Evolutionary conservation across 2,888 invertebrate species (phyloP).

Genomic region (Caenorhabditis sp.): DNA sequence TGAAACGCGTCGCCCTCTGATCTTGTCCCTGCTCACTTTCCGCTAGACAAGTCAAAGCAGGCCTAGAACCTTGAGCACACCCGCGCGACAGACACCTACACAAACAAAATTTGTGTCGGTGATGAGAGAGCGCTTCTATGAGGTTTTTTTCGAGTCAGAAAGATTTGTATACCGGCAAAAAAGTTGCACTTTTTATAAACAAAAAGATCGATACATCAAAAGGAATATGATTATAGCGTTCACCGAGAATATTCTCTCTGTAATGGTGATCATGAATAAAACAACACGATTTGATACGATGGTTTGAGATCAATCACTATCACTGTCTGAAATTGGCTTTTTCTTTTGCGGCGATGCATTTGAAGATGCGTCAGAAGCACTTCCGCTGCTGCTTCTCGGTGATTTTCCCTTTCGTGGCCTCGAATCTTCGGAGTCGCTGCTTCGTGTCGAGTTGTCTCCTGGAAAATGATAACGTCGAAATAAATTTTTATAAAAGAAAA

Average conservation of each 20-base stretch:
- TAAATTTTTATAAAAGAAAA: neutral
- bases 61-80: slow-evolving; percentile 48
- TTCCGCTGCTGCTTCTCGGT: neutral
- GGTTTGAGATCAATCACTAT: slow-evolving; percentile 53
- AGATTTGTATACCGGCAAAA: slow-evolving; percentile 1
- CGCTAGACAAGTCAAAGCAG: slow-evolving; percentile 26
- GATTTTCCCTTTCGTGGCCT: neutral
- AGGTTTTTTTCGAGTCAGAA: slow-evolving; percentile 13
- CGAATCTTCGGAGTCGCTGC: slow-evolving; percentile 25
- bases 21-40: slow-evolving; percentile 42
- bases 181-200: slow-evolving; percentile 45
- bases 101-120: slow-evolving; percentile 34
- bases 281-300: neutral
- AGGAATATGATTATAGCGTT: neutral
- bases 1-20: slow-evolving; percentile 55
- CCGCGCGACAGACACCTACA: slow-evolving; percentile 52
- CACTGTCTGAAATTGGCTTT: slow-evolving; percentile 29
- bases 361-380: slow-evolving; percentile 23
- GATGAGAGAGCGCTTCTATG: slow-evolving; percentile 8
- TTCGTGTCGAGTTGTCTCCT: slow-evolving; percentile 23
- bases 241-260: neutral
- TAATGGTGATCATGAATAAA: slow-evolving; percentile 14
- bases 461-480: neutral
- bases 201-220: slow-evolving; percentile 15
- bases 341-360: slow-evolving; percentile 28